Evolutionary conservation across 2,888 invertebrate genomes (phyloP).

Genomic region (Eupithecia vulgata): DNA sequence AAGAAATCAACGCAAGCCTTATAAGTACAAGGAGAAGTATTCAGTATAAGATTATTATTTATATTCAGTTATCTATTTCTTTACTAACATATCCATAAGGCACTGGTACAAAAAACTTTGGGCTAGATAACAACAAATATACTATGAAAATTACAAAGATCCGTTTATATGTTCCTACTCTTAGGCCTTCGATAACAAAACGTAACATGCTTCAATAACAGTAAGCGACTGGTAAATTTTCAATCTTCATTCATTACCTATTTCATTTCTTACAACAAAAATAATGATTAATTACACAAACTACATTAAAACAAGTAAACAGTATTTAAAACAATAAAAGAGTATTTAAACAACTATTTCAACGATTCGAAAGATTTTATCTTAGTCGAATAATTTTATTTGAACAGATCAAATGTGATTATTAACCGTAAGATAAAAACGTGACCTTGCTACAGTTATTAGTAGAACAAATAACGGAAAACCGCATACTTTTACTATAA

Average conservation of each 20-base stretch:
- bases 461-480: constrained; percentile 49
- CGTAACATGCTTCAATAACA: constrained; percentile 9
- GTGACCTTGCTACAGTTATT: background rate
- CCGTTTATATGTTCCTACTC: constrained; percentile 48
- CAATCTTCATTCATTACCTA: background rate
- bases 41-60: background rate
- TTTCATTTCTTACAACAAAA: constrained; percentile 22
- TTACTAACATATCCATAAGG: constrained; percentile 40
- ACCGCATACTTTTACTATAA: constrained; percentile 53
- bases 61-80: constrained; percentile 10
- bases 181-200: constrained; percentile 42
- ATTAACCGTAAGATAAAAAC: background rate
- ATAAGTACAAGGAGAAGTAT: background rate
- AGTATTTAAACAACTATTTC: constrained; percentile 46
- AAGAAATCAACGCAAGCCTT: constrained; percentile 10
- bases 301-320: constrained; percentile 38
- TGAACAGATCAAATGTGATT: constrained; percentile 2
- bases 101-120: constrained; percentile 43
- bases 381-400: constrained; percentile 4
- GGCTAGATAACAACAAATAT: constrained; percentile 28
- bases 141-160: constrained; percentile 35
- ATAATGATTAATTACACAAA: constrained; percentile 46
- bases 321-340: constrained; percentile 35
- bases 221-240: background rate
- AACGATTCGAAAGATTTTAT: constrained; percentile 34